Evolutionary conservation across 2,888 invertebrate genomes (phyloP).

Genomic region (Andricus quercusramuli): DNA sequence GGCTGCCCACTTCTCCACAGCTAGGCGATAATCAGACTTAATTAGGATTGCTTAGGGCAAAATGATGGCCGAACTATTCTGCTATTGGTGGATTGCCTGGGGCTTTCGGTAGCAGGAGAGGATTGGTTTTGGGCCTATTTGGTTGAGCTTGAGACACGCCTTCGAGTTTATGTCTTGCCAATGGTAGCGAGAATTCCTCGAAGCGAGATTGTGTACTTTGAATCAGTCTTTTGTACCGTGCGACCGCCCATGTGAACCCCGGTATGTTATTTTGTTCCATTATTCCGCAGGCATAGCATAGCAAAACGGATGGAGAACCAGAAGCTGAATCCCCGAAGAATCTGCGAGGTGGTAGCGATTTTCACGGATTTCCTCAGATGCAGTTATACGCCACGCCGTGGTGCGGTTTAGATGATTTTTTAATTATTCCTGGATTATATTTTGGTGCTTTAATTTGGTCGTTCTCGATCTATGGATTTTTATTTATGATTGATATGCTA

Average conservation of each 20-base stretch:
- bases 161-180: constrained; percentile 14
- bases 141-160: constrained; percentile 36
- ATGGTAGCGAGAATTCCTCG: constrained; percentile 14
- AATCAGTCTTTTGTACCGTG: constrained; percentile 5
- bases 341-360: background rate
- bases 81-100: constrained; percentile 24
- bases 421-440: background rate
- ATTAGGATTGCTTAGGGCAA: constrained; percentile 60
- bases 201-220: constrained; percentile 8
- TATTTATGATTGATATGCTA: background rate
- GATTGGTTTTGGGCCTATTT: constrained; percentile 51
- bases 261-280: background rate
- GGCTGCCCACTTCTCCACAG: constrained; percentile 49
- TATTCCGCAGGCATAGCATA: background rate
- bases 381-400: background rate
- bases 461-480: background rate
- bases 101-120: constrained; percentile 12
- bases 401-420: constrained; percentile 10
- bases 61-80: constrained; percentile 49
- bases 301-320: constrained; percentile 16
- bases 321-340: background rate
- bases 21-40: constrained; percentile 64
- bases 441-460: background rate
- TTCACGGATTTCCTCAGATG: constrained; percentile 20
- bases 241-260: constrained; percentile 15